Evolutionary conservation across 1,140 invertebrate species (phyloP).

Genomic region (Gonatopus flavifemur): DNA sequence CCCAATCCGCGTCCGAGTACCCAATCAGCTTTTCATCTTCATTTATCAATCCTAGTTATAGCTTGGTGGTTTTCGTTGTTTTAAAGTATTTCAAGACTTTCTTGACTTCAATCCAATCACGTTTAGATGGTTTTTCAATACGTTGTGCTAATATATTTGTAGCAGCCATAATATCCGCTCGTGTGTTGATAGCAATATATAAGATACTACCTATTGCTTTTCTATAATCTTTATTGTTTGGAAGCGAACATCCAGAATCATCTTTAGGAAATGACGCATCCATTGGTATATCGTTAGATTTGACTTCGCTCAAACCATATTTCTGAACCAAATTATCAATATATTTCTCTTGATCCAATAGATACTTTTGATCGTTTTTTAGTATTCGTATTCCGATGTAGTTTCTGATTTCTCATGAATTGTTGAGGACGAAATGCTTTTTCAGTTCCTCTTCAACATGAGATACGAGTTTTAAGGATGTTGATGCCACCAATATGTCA

Average conservation of each 20-base stretch:
- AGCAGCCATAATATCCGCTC: slow-evolving; percentile 46
- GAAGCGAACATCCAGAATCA: slow-evolving; percentile 1
- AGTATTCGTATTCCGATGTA: no score
- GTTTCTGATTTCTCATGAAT: no score
- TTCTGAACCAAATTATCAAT: not conserved
- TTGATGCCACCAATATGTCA: no score
- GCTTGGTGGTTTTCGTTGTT: no score
- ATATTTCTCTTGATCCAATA: not conserved
- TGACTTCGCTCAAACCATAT: not conserved
- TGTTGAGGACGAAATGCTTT: no score
- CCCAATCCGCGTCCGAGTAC: no score
- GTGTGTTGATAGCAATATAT: slow-evolving; percentile 40
- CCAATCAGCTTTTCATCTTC: no score
- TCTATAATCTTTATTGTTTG: slow-evolving; percentile 24
- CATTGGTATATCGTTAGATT: not conserved
- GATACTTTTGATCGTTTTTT: no score
- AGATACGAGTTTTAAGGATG: no score
- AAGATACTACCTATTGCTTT: slow-evolving; percentile 42
- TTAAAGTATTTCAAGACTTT: slow-evolving; percentile 29
- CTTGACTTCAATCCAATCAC: slow-evolving; percentile 29
- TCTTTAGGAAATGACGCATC: slow-evolving; percentile 3
- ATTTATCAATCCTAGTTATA: no score
- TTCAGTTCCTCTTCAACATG: no score
- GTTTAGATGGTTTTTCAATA: slow-evolving; percentile 16
- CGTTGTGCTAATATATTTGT: slow-evolving; percentile 33